Conservation (phyloP, 2,888 invertebrate genomes). For the Erebia aethiops region DNA sequence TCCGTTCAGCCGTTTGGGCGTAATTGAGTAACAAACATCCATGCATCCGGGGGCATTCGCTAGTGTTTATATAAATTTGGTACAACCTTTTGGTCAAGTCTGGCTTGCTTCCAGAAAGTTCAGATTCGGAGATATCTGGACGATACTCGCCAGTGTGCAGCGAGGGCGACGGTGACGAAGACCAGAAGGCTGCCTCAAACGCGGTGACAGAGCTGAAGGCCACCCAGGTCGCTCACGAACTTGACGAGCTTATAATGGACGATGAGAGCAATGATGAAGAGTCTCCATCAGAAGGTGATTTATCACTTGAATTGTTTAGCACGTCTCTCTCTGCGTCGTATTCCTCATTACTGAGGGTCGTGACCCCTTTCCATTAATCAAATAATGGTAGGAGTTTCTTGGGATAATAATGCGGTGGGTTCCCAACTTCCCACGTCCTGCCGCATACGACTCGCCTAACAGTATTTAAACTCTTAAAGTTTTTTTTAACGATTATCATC, state of each 20-base stretch:
- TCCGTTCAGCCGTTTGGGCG: too few species aligned
- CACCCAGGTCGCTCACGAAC: constrained; percentile 65
- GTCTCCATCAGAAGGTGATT: constrained; percentile 55
- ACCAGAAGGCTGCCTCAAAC: constrained; percentile 39
- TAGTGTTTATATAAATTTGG: background rate
- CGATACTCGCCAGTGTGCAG: constrained; percentile 87
- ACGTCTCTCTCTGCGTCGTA: too few species aligned
- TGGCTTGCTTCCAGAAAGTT: constrained; percentile 61
- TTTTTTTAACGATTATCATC: too few species aligned
- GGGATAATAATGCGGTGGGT: too few species aligned
- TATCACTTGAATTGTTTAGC: background rate
- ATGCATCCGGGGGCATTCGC: too few species aligned
- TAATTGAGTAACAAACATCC: too few species aligned
- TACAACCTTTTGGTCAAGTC: background rate
- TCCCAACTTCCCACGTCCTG: too few species aligned
- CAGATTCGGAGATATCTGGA: constrained; percentile 82
- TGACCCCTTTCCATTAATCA: too few species aligned
- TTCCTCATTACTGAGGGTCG: too few species aligned
- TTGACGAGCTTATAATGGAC: constrained; percentile 73
- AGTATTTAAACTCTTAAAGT: too few species aligned
- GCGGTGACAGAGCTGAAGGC: constrained; percentile 53
- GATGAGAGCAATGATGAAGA: constrained; percentile 66
- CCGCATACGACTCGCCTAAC: too few species aligned
- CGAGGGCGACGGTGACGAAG: constrained; percentile 62
- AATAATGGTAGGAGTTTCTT: too few species aligned